Evolutionary conservation across 2,888 invertebrate genomes (phyloP).

Genomic region (Tiliacea aurago): DNA sequence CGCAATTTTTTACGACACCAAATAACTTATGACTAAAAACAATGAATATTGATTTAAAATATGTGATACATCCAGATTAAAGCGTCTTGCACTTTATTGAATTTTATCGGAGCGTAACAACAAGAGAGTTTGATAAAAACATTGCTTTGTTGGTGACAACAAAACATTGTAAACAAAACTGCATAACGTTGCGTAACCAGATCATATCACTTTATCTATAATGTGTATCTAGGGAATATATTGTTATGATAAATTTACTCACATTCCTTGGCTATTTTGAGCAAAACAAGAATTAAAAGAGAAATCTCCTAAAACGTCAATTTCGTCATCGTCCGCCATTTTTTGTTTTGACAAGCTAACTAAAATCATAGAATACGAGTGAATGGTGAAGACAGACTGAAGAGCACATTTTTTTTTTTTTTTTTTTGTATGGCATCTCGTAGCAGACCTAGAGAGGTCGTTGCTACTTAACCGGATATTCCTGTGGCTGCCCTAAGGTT

Average conservation of each 20-base stretch:
- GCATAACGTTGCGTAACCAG: conserved; percentile 46
- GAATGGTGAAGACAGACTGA: too few relatives aligned
- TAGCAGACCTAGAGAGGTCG: too few relatives aligned
- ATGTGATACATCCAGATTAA: not conserved
- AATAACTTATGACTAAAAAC: not conserved
- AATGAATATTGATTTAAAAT: not conserved
- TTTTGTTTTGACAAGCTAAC: conserved; percentile 64
- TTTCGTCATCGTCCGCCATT: conserved; percentile 94
- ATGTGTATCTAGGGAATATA: not conserved
- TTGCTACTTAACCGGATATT: too few relatives aligned
- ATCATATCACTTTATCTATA: conserved; percentile 8
- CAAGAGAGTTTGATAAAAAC: not conserved
- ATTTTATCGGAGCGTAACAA: not conserved
- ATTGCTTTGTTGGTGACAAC: conserved; percentile 65
- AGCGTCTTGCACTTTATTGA: not conserved
- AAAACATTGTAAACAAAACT: conserved; percentile 69
- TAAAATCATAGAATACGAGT: too few relatives aligned
- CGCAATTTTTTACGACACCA: not conserved
- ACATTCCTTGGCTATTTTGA: conserved; percentile 91
- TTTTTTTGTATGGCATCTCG: too few relatives aligned
- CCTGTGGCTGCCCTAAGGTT: too few relatives aligned
- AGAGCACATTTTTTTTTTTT: too few relatives aligned
- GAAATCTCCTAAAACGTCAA: conserved; percentile 94
- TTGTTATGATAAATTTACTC: conserved; percentile 73
- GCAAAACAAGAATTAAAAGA: conserved; percentile 92